A percentile compares a stretch with the other conserved stretches of the same genome.
Conservation (phyloP, 2,888 invertebrate genomes). For the Adela reaumurella region DNA sequence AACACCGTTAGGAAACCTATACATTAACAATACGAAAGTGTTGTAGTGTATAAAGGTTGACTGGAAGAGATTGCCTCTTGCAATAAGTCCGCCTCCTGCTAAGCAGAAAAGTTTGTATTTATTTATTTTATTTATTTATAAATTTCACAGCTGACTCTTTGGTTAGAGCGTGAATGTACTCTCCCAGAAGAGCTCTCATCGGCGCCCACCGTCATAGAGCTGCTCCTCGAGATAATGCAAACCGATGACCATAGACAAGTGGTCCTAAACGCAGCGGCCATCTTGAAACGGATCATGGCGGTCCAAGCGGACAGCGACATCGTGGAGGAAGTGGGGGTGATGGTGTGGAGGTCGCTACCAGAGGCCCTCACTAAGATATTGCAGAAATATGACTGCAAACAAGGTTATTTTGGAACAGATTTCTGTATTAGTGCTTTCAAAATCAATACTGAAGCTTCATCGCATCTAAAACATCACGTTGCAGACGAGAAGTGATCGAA, state of each 20-base stretch:
- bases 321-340: not conserved
- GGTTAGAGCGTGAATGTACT: not conserved
- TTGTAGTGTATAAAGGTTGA: no score
- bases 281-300: not conserved
- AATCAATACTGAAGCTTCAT: no score
- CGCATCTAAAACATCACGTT: no score
- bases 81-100: no score
- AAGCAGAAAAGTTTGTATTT: no score
- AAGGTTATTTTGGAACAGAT: no score
- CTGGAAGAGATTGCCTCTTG: no score
- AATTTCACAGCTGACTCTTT: not conserved
- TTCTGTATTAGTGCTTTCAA: no score
- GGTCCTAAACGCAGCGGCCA: not conserved
- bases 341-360: not conserved
- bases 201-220: not conserved
- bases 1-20: no score
- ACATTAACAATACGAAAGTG: no score
- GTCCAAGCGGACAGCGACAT: not conserved
- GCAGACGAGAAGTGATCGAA: no score
- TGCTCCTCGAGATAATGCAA: not conserved
- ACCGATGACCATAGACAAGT: not conserved
- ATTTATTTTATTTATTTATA: no score
- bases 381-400: not conserved
- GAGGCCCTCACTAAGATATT: not conserved
- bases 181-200: not conserved